Conservation (phyloP, 2,113 vertebrate species). For the Monopterus albus region DNA sequence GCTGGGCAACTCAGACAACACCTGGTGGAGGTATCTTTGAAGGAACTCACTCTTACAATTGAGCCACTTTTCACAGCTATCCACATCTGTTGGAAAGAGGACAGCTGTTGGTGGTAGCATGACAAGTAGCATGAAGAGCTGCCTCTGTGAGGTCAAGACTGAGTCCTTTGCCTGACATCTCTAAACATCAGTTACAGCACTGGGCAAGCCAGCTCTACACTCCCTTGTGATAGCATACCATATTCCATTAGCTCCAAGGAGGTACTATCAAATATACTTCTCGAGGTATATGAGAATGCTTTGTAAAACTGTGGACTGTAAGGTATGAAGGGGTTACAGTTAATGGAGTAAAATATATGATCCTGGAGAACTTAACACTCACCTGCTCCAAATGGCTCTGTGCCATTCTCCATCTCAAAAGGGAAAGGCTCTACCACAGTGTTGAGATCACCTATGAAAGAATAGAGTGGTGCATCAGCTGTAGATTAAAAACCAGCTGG, state of each 20-base stretch:
- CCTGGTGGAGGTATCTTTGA: slow-evolving; percentile 88
- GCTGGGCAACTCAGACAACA: slow-evolving; percentile 88
- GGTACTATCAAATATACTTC: background rate
- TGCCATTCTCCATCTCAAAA: slow-evolving; percentile 85
- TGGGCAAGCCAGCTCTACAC: background rate
- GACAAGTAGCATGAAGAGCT: background rate
- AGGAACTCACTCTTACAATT: slow-evolving; percentile 94
- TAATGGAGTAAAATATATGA: background rate
- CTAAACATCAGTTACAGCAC: background rate
- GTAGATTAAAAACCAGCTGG: background rate
- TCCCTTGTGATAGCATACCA: background rate
- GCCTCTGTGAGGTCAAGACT: no score
- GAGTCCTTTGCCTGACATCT: background rate
- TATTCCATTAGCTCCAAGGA: background rate
- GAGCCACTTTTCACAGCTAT: slow-evolving; percentile 96
- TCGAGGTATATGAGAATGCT: background rate
- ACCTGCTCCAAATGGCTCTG: slow-evolving; percentile 88
- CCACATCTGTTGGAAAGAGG: slow-evolving; percentile 80
- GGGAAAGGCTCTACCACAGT: slow-evolving; percentile 76
- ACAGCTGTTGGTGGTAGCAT: background rate
- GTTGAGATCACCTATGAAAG: slow-evolving; percentile 77
- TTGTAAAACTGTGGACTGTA: background rate
- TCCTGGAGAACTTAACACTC: slow-evolving; percentile 40
- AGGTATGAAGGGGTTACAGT: background rate
- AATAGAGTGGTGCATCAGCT: background rate